Evolutionary conservation across 2,888 invertebrate genomes (phyloP).

Genomic region (Crossocerus cetratus): DNA sequence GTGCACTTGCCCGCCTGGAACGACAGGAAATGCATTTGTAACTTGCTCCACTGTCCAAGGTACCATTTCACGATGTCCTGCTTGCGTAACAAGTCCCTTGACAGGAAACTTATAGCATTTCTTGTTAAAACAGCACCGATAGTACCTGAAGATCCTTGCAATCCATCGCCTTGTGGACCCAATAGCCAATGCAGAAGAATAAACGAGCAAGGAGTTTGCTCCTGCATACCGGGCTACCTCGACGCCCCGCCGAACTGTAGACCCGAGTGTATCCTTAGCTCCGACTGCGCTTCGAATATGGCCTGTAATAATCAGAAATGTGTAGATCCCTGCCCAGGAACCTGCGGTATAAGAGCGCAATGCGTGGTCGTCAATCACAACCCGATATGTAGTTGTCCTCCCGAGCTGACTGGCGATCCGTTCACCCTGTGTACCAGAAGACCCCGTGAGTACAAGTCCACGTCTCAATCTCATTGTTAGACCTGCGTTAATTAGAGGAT

Average conservation of each 20-base stretch:
- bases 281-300: constrained; percentile 86
- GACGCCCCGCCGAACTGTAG: constrained; percentile 86
- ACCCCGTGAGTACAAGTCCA: constrained; percentile 56
- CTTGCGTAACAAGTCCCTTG: neutral
- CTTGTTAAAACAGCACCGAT: neutral
- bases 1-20: constrained; percentile 83
- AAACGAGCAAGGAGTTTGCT: constrained; percentile 83
- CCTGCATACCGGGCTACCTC: constrained; percentile 85
- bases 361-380: constrained; percentile 90
- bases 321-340: constrained; percentile 87
- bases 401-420: constrained; percentile 87
- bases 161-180: constrained; percentile 70
- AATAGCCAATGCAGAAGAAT: constrained; percentile 79
- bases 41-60: constrained; percentile 78
- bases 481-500: no score
- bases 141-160: constrained; percentile 79
- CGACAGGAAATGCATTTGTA: constrained; percentile 84
- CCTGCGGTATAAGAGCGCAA: constrained; percentile 87
- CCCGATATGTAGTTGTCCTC: constrained; percentile 89
- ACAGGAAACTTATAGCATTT: neutral
- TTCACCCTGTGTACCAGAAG: constrained; percentile 82
- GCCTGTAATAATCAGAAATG: constrained; percentile 90
- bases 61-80: no score
- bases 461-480: no score
- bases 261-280: constrained; percentile 89